These are phyloP conservation scores for Bombylius major DNA, from an alignment of 2,888 invertebrate genomes.

Conservation along the genomic window DNA sequence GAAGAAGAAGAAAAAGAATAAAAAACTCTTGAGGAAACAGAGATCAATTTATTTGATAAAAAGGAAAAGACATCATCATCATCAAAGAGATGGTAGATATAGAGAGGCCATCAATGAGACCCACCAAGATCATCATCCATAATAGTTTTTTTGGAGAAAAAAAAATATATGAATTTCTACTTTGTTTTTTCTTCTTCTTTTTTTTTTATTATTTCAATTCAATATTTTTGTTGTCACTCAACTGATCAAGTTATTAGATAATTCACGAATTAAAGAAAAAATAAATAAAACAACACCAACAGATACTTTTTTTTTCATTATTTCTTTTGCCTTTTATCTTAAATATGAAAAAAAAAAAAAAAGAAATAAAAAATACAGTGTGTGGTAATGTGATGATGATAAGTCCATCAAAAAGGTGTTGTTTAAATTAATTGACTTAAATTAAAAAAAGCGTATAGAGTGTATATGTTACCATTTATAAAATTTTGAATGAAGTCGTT, in stretches of 20 bases:
- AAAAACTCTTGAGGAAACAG: no score
- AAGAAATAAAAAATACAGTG: no score
- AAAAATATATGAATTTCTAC: no score
- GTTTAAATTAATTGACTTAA: not conserved
- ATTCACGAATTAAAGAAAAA: not conserved
- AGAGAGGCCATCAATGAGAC: not conserved
- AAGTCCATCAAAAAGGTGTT: slow-evolving; percentile 1
- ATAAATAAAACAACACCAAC: no score
- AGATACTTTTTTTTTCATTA: no score
- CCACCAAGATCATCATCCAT: not conserved
- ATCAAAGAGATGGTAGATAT: not conserved
- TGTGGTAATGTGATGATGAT: not conserved
- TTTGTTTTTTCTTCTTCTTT: no score
- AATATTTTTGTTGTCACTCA: not conserved
- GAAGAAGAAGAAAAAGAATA: not conserved
- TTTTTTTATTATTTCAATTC: not conserved
- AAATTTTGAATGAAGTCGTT: not conserved
- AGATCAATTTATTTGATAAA: not conserved
- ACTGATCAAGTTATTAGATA: not conserved
- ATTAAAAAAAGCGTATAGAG: not conserved
- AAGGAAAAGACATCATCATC: not conserved
- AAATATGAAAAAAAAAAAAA: no score
- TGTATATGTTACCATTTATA: not conserved
- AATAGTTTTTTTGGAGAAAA: no score
- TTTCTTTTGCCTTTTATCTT: no score